phyloP scores from a whole-genome alignment of 2,113 vertebrate species.

The Ellobius talpinus region DNA sequence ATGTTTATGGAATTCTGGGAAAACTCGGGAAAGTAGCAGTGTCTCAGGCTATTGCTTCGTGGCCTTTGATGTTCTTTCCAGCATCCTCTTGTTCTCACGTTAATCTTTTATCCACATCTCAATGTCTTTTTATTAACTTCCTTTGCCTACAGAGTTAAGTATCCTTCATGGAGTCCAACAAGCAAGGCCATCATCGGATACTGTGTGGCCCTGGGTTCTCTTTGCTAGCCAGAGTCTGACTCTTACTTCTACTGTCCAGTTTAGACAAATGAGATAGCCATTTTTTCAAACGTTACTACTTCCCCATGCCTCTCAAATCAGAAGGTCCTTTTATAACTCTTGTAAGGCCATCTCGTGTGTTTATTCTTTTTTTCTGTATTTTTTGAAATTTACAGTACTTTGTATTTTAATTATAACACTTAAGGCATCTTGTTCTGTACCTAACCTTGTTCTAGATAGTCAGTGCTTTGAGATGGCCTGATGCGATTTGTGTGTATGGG shows the following conservation, averaged over 20 bases:
- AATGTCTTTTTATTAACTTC: neutral
- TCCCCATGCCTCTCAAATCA: neutral
- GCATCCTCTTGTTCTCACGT: neutral
- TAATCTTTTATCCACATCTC: slow-evolving; percentile 27
- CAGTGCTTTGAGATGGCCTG: slow-evolving; percentile 8
- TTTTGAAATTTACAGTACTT: neutral
- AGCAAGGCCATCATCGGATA: neutral
- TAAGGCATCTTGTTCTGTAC: neutral
- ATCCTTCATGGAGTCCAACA: neutral
- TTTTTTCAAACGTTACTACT: slow-evolving; percentile 30
- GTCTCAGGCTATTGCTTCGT: neutral
- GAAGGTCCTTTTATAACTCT: neutral
- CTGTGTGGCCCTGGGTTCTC: neutral
- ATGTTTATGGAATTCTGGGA: slow-evolving; percentile 52
- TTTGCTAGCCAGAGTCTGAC: slow-evolving; percentile 50
- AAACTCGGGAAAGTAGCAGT: neutral
- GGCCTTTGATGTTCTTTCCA: neutral
- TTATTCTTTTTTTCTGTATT: neutral
- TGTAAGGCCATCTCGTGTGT: neutral
- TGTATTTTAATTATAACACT: slow-evolving; percentile 4
- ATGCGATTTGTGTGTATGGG: neutral
- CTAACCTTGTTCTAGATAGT: slow-evolving; percentile 12
- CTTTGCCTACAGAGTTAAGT: neutral
- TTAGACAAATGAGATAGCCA: slow-evolving; percentile 21
- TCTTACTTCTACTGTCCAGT: slow-evolving; percentile 22